phyloP scores from a whole-genome alignment of 2,888 invertebrate genomes.

The Volucella inanis region DNA sequence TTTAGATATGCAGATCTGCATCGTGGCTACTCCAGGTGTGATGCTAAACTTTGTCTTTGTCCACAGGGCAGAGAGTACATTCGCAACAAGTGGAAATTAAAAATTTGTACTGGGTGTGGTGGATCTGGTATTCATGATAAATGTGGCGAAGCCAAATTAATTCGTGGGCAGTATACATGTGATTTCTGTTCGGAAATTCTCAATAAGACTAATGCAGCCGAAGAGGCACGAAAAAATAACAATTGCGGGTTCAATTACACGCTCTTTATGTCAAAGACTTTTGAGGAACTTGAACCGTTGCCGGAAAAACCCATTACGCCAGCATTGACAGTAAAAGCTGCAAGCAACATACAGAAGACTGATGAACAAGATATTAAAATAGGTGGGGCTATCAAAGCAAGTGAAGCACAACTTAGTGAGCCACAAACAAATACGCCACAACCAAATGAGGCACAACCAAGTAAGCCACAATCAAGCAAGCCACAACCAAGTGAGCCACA shows the following conservation, averaged over 20 bases:
- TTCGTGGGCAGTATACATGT: constrained; percentile 53
- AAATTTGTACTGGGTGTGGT: constrained; percentile 52
- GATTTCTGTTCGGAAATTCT: constrained; percentile 35
- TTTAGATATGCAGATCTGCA: constrained; percentile 89
- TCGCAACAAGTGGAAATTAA: constrained; percentile 60
- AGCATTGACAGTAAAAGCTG: background rate
- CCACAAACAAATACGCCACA: too few species aligned
- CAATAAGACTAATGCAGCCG: constrained; percentile 4
- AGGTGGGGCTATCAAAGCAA: background rate
- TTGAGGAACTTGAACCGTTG: constrained; percentile 18
- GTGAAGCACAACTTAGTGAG: too few species aligned
- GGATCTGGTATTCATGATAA: constrained; percentile 53
- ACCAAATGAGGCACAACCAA: too few species aligned
- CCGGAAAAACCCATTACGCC: background rate
- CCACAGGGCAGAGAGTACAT: constrained; percentile 85
- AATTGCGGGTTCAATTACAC: constrained; percentile 37
- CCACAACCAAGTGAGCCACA: too few species aligned
- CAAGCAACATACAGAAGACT: background rate
- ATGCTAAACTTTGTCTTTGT: constrained; percentile 86
- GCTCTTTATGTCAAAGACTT: constrained; percentile 57
- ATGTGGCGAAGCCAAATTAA: constrained; percentile 35
- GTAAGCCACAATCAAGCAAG: too few species aligned
- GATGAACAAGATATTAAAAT: background rate
- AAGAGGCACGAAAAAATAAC: constrained; percentile 16
- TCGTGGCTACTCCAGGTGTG: constrained; percentile 86